Evolutionary conservation across 2,113 vertebrate species (phyloP).

Genomic region (Pongo abelii): DNA sequence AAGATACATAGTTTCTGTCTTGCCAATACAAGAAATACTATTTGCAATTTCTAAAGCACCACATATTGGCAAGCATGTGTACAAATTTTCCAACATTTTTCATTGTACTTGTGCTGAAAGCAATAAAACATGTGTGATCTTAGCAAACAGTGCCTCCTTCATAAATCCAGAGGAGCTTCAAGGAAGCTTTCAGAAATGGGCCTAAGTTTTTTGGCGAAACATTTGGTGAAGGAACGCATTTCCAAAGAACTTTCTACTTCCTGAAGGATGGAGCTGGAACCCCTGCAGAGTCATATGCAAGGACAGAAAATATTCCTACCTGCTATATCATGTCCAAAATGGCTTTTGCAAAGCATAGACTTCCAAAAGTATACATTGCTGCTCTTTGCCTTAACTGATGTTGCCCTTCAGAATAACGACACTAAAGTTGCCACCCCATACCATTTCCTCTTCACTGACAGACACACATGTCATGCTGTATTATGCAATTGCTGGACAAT

Average conservation of each 20-base stretch:
- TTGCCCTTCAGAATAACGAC: not conserved
- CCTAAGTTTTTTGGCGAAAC: not conserved
- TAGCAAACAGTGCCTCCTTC: not conserved
- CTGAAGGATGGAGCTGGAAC: not conserved
- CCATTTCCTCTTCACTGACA: not conserved
- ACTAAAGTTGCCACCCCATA: not conserved
- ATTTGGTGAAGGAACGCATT: not conserved
- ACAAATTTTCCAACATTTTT: not conserved
- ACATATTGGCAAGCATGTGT: not conserved
- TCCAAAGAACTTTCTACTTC: constrained; percentile 12
- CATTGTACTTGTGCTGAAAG: not conserved
- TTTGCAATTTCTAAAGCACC: not conserved
- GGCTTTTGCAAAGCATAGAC: not conserved
- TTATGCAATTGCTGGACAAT: not conserved
- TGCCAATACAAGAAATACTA: not conserved
- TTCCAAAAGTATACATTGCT: not conserved
- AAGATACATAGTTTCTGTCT: not conserved
- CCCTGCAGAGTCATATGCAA: not conserved
- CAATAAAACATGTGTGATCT: not conserved
- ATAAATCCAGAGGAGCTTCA: not conserved
- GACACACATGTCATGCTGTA: not conserved
- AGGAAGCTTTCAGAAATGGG: not conserved
- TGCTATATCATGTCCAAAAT: not conserved
- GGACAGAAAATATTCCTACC: not conserved
- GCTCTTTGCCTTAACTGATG: not conserved